Base-by-base conservation (phyloP, 1,140 invertebrate genomes). In the Antheraea mylitta region DNA sequence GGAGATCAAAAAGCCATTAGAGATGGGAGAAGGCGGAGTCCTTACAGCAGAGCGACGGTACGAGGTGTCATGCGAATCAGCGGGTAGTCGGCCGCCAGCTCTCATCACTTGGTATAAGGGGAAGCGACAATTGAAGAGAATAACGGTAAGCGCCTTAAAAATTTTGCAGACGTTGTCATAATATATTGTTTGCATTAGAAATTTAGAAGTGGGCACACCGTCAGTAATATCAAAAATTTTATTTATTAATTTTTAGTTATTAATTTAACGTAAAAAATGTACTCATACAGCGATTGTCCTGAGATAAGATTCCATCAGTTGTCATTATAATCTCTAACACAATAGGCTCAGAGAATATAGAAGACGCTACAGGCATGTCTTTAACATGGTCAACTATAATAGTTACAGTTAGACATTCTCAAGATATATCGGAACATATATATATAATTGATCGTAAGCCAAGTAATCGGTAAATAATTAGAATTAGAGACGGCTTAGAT, bases 31-130 rank as follows among this genome's bases (percentile, higher is more conserved):
- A 36, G 85, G 84, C n/a, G 89, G 82, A 0, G 83, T 82, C 13
- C 93, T 97, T 70, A 94, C 96, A 38, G 96, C 96, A 3, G 71
- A 53, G 45, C 94, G 95, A 64, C 93, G 95, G 19, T 97, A 97
- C 83, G 95, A 96, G 83, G 94, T 98, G 18, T 93, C 94, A 65
- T 98, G 97, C 84, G 95, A 96, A 83, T 96, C 96, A 4, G 94
- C 95, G 10, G 97, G 97, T 61, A 97, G 96, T 9, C 93, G 97
- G 68, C 97, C 97, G 59, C 95, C 96, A 2, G 97, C 97, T 22
- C 94, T 96, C 79, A 96, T 98, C 79, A 96, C 96, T 0, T 98
- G 97, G 97, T 96, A 96, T 91, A 97, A 97, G 85, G 96, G 95
- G 78, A 96, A 96, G 85, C 93, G 96, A 75, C 95, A 96, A 81